Evolutionary conservation across 2,888 invertebrate species (phyloP).

Genomic region (Thyatira batis): DNA sequence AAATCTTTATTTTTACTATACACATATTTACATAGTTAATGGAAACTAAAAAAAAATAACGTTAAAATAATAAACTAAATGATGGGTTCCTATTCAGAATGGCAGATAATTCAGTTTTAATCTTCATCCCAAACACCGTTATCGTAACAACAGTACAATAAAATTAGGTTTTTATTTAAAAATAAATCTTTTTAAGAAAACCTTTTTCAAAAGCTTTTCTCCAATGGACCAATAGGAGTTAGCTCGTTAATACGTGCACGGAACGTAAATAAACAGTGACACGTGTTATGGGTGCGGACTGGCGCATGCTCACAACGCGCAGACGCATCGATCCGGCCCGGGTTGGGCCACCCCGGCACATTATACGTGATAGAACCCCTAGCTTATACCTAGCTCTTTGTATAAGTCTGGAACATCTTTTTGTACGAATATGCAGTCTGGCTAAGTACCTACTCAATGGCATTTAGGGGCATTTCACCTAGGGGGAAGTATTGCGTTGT

Average conservation of each 20-base stretch:
- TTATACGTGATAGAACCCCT: constrained; percentile 44
- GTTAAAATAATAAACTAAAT: no score
- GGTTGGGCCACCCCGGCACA: constrained; percentile 33
- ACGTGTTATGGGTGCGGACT: constrained; percentile 70
- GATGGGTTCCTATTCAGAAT: no score
- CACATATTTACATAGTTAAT: no score
- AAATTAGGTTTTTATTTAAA: neutral
- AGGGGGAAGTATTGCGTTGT: no score
- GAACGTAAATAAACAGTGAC: constrained; percentile 81
- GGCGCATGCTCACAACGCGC: constrained; percentile 55
- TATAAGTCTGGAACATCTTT: neutral
- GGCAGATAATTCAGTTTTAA: no score
- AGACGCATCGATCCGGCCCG: constrained; percentile 47
- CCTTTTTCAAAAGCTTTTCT: neutral
- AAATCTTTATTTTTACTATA: no score
- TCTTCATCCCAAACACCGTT: no score
- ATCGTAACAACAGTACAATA: neutral
- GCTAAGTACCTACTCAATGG: no score
- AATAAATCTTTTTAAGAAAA: neutral
- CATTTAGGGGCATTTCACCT: no score
- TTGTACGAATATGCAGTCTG: no score
- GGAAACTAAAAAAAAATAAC: no score
- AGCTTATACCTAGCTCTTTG: constrained; percentile 6
- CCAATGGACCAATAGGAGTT: constrained; percentile 17
- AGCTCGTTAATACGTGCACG: constrained; percentile 52